Conservation (phyloP, 2,888 invertebrate species). For the Hedya salicella region DNA sequence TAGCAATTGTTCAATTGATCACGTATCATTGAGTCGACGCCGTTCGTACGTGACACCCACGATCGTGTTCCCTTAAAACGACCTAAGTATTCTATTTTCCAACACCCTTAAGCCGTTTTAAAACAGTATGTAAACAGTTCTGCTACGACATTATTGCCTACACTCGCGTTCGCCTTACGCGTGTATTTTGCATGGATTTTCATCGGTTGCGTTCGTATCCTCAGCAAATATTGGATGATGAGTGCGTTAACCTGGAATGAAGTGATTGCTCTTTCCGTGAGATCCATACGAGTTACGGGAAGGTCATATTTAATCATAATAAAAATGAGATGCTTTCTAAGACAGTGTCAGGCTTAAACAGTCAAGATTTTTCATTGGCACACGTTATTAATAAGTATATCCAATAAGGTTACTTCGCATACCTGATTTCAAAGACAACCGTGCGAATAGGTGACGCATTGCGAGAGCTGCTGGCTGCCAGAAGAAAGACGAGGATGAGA, state of each 20-base stretch:
- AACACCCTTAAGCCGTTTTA: not conserved
- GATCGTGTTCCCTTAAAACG: not conserved
- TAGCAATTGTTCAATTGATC: slow-evolving; percentile 68
- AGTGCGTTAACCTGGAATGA: slow-evolving; percentile 33
- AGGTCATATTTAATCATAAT: not conserved
- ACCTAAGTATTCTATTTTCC: not conserved
- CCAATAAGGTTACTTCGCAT: no score
- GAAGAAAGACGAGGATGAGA: no score
- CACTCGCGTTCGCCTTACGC: slow-evolving; percentile 33
- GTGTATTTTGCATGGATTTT: slow-evolving; percentile 42
- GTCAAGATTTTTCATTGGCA: no score
- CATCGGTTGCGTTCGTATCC: slow-evolving; percentile 30
- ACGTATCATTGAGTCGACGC: slow-evolving; percentile 54
- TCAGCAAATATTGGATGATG: slow-evolving; percentile 41
- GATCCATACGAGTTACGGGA: slow-evolving; percentile 6
- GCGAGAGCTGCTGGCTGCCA: no score
- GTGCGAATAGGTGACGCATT: no score
- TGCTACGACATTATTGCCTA: slow-evolving; percentile 40
- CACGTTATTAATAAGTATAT: no score
- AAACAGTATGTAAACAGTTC: not conserved
- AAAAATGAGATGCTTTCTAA: no score
- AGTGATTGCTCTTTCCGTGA: slow-evolving; percentile 32
- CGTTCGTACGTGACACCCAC: slow-evolving; percentile 45
- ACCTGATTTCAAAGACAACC: no score
- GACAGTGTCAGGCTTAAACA: no score